phyloP scores from a whole-genome alignment of 2,888 invertebrate species.

The Hydrotaea diabolus region DNA sequence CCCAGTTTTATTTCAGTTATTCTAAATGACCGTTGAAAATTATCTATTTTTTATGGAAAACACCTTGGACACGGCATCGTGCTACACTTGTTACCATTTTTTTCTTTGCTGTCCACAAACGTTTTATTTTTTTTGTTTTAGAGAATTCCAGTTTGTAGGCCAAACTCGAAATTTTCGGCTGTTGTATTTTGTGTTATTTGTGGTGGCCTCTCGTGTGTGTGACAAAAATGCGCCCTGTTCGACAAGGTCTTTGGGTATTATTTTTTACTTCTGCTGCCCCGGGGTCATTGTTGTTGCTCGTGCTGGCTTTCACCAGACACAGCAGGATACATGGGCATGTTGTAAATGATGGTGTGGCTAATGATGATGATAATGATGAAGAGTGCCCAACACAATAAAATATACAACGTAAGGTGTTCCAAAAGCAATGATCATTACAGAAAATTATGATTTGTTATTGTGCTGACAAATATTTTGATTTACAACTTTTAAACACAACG shows the following conservation, averaged over 20 bases:
- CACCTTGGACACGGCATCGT: constrained; percentile 39
- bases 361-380: constrained; percentile 7
- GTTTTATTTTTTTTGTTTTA: no score
- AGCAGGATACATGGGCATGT: constrained; percentile 27
- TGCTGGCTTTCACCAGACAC: constrained; percentile 28
- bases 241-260: constrained; percentile 9
- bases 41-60: constrained; percentile 15
- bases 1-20: constrained; percentile 19
- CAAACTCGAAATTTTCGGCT: background rate
- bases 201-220: constrained; percentile 5
- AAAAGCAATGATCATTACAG: constrained; percentile 48
- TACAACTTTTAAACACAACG: constrained; percentile 52
- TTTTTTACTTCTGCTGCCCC: background rate
- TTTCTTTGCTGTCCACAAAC: background rate
- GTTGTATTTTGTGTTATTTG: background rate
- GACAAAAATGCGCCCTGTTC: background rate
- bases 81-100: constrained; percentile 48
- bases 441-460: constrained; percentile 62
- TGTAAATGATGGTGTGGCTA: background rate
- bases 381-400: no score
- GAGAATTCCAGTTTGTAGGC: background rate
- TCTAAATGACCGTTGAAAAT: constrained; percentile 45
- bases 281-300: background rate
- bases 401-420: background rate
- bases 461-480: constrained; percentile 67